phyloP scores from a whole-genome alignment of 2,797 vertebrate species.

The Chromis chromis region DNA sequence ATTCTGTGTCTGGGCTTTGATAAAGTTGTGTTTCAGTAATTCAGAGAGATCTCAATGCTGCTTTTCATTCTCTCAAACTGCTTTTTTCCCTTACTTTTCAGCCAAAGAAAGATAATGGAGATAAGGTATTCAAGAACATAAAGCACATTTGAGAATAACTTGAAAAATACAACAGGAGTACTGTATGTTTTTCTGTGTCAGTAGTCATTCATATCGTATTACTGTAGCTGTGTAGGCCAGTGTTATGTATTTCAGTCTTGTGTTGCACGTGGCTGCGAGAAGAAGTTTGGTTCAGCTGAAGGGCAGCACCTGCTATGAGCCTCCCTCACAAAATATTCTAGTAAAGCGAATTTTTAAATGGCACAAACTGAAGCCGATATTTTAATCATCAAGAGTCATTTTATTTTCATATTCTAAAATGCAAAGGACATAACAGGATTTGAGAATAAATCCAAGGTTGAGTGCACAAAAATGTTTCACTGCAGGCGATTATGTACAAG shows the following conservation, averaged over 20 bases:
- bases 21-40: slow-evolving; percentile 29
- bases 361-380: slow-evolving; percentile 34
- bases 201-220: neutral
- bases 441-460: slow-evolving; percentile 90
- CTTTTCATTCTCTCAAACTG: slow-evolving; percentile 3
- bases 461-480: slow-evolving; percentile 89
- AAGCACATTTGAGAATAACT: too few relatives aligned
- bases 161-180: too few relatives aligned
- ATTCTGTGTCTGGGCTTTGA: neutral
- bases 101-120: neutral
- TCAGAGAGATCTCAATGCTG: neutral
- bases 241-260: neutral
- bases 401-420: slow-evolving; percentile 89
- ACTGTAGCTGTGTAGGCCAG: too few relatives aligned
- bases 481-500: slow-evolving; percentile 88
- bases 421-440: slow-evolving; percentile 90
- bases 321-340: too few relatives aligned
- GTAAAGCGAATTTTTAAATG: neutral
- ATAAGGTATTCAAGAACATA: neutral
- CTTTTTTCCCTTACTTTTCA: slow-evolving; percentile 16
- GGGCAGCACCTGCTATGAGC: neutral
- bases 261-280: neutral
- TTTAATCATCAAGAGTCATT: slow-evolving; percentile 85
- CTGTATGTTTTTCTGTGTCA: neutral
- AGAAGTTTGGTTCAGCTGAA: neutral